phyloP scores from a whole-genome alignment of 2,797 vertebrate genomes.

The Somateria mollissima region DNA sequence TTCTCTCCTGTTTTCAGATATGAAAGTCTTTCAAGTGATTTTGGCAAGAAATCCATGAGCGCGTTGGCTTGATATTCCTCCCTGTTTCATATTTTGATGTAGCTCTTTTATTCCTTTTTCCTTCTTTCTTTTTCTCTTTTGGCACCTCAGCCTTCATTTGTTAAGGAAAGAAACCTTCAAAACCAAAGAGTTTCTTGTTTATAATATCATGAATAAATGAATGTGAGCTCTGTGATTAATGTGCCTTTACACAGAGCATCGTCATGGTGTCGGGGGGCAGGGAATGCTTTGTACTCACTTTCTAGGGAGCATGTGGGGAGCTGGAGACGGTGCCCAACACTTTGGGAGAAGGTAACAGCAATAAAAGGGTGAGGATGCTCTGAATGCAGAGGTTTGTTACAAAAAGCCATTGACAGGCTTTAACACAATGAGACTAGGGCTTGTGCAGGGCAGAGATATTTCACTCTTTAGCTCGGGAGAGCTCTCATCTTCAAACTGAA shows the following conservation, averaged over 20 bases:
- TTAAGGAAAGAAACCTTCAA: slow-evolving; percentile 18
- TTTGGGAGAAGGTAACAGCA: not conserved
- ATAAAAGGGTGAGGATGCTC: not conserved
- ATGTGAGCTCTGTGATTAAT: slow-evolving; percentile 32
- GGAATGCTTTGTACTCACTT: not conserved
- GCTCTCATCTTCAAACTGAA: not conserved
- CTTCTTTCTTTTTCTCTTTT: not conserved
- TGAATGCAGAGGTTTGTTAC: not conserved
- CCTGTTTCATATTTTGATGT: slow-evolving; percentile 15
- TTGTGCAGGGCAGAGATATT: not conserved
- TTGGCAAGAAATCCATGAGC: slow-evolving; percentile 7
- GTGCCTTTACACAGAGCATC: not conserved
- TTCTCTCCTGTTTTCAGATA: not conserved
- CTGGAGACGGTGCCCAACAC: not conserved
- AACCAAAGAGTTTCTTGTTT: not conserved
- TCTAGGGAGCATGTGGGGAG: not conserved
- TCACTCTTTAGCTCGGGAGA: not conserved
- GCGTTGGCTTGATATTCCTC: not conserved
- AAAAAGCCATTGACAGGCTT: not conserved
- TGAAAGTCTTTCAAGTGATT: slow-evolving; percentile 37
- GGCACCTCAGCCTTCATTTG: slow-evolving; percentile 7
- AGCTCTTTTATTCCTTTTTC: not conserved
- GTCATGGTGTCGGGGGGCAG: fast-evolving
- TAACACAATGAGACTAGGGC: not conserved
- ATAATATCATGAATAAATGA: not conserved